Percentiles rank a stretch among this genome's conserved stretches.
These are phyloP conservation scores for Malacoctenus gilli DNA, from an alignment of 2,797 vertebrate species.

Conservation along the genomic window DNA sequence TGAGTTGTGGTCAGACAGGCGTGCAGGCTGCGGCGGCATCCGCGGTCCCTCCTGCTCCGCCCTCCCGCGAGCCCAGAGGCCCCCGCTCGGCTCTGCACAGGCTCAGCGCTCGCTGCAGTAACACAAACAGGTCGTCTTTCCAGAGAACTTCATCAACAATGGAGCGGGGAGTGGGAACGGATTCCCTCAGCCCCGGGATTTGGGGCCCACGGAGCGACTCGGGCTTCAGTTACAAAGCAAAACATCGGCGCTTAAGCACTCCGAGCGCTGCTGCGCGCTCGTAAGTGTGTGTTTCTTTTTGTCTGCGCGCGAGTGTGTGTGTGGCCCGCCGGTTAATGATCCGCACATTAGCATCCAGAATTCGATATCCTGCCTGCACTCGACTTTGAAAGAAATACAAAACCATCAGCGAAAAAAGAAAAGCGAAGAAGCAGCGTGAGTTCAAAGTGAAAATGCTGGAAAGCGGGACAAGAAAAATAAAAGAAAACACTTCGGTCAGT, in stretches of 20 bases:
- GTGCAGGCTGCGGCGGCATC: constrained; percentile 51
- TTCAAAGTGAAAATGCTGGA: constrained; percentile 41
- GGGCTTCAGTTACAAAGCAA: constrained; percentile 79
- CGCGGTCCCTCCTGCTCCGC: constrained; percentile 7
- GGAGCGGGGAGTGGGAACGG: constrained; percentile 56
- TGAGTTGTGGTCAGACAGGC: constrained; percentile 38
- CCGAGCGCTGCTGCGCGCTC: constrained; percentile 45
- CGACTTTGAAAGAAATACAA: constrained; percentile 47
- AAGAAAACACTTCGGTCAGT: constrained; percentile 24
- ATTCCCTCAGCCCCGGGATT: constrained; percentile 62
- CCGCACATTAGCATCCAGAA: constrained; percentile 67
- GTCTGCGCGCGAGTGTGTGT: constrained; percentile 43
- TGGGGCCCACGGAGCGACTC: constrained; percentile 67
- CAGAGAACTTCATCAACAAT: constrained; percentile 73
- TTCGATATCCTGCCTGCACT: constrained; percentile 51
- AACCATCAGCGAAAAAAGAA: constrained; percentile 23
- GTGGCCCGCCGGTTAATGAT: constrained; percentile 63
- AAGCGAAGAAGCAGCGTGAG: constrained; percentile 14
- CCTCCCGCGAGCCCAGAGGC: constrained; percentile 31
- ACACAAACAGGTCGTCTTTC: constrained; percentile 77
- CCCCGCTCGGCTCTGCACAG: constrained; percentile 61
- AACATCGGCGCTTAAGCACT: constrained; percentile 62
- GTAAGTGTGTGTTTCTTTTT: constrained; percentile 33
- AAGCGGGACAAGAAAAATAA: constrained; percentile 51
- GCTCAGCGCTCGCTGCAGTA: constrained; percentile 64